Evolutionary conservation across 2,113 vertebrate species (phyloP).

Genomic region (Pavo muticus): DNA sequence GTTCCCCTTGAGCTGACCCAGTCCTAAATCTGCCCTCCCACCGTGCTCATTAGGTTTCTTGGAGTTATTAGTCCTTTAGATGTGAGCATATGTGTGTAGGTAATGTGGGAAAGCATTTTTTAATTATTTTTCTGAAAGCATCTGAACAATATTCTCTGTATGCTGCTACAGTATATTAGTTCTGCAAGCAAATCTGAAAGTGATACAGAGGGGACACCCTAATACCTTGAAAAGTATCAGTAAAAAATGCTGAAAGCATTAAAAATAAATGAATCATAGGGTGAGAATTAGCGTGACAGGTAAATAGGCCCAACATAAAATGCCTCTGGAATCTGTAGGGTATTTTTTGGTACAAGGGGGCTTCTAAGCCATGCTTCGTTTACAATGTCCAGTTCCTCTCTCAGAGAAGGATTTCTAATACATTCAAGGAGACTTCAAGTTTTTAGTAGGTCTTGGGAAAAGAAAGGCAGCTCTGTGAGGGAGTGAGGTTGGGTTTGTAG

Average conservation of each 20-base stretch:
- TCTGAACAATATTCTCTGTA: constrained; percentile 49
- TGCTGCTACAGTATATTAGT: constrained; percentile 48
- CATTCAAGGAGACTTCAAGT: constrained; percentile 79
- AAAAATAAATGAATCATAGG: constrained; percentile 81
- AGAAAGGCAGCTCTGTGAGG: constrained; percentile 83
- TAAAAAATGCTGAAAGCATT: constrained; percentile 80
- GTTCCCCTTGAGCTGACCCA: neutral
- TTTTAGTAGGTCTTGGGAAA: constrained; percentile 74
- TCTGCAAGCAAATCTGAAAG: constrained; percentile 66
- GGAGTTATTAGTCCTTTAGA: neutral
- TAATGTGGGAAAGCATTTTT: neutral
- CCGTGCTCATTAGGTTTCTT: neutral
- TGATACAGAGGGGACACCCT: constrained; percentile 52
- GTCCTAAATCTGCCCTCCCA: neutral
- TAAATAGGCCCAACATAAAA: constrained; percentile 78
- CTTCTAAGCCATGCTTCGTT: constrained; percentile 81
- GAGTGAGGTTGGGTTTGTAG: constrained; percentile 77
- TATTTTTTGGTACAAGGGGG: constrained; percentile 80
- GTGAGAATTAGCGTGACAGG: constrained; percentile 76
- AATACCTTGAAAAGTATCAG: constrained; percentile 74
- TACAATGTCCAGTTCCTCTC: constrained; percentile 84
- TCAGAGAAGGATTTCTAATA: constrained; percentile 79
- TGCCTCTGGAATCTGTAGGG: constrained; percentile 75
- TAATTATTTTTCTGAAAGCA: constrained; percentile 48
- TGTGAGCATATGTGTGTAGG: neutral